phyloP scores from a whole-genome alignment of 2,888 invertebrate species.

The Aleiodes alternator region DNA sequence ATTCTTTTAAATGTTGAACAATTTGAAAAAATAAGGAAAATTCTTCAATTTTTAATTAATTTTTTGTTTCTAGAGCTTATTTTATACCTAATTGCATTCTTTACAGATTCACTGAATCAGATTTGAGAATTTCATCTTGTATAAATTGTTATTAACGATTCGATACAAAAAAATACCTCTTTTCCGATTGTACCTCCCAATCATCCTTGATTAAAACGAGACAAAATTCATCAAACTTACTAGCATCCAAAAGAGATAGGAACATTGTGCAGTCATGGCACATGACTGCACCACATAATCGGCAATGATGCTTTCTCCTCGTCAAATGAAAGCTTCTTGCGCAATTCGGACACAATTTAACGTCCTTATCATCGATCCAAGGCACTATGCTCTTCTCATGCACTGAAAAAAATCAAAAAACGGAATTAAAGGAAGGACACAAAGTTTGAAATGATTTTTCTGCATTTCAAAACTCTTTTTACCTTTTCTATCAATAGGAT shows the following conservation, averaged over 20 bases:
- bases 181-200: too few relatives aligned
- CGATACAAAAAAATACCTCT: too few relatives aligned
- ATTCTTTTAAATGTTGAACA: too few relatives aligned
- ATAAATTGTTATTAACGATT: too few relatives aligned
- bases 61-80: too few relatives aligned
- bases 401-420: conserved; percentile 67
- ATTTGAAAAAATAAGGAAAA: too few relatives aligned
- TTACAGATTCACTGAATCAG: too few relatives aligned
- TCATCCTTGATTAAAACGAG: too few relatives aligned
- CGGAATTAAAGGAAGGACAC: background rate
- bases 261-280: conserved; percentile 94
- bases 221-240: conserved; percentile 77
- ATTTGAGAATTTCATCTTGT: too few relatives aligned
- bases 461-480: conserved; percentile 56
- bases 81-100: too few relatives aligned
- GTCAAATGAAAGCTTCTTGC: conserved; percentile 91
- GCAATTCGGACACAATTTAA: conserved; percentile 93
- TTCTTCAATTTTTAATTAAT: too few relatives aligned
- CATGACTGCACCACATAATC: conserved; percentile 95
- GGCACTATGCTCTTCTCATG: conserved; percentile 85
- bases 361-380: conserved; percentile 95
- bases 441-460: conserved; percentile 22
- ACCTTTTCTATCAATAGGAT: conserved; percentile 84
- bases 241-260: conserved; percentile 86
- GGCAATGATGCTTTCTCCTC: conserved; percentile 95